A percentile compares a stretch with the other conserved stretches of the same genome.
phyloP scores from a whole-genome alignment of 23 tunicate species.

The Trididemnum miniatum region DNA sequence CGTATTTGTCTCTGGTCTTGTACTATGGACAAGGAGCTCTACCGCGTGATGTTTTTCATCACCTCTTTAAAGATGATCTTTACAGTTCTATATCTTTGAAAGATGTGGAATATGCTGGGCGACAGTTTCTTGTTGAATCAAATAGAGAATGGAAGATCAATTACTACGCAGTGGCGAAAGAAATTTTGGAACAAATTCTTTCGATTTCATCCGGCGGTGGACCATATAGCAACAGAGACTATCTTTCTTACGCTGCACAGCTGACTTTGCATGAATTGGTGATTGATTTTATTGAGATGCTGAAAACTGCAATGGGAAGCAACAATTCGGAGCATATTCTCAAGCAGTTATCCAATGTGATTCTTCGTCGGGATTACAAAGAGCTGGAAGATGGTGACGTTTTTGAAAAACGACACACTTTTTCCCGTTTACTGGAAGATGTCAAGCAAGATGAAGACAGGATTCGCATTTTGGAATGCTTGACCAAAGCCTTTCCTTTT shows the following conservation, averaged over 20 bases:
- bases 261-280: conserved; percentile 24
- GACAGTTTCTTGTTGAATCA: conserved; percentile 36
- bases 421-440: conserved; percentile 49
- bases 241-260: conserved; percentile 20
- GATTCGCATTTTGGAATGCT: conserved; percentile 7
- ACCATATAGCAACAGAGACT: neutral
- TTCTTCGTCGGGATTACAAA: conserved; percentile 49
- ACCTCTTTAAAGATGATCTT: neutral
- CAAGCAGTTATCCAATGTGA: conserved; percentile 21
- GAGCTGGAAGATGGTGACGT: conserved; percentile 52
- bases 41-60: conserved; percentile 7
- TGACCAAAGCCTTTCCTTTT: conserved; percentile 43
- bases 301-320: conserved; percentile 1
- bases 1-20: conserved; percentile 40
- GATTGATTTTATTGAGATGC: conserved; percentile 39
- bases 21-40: conserved; percentile 58
- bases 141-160: conserved; percentile 45
- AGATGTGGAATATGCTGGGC: conserved; percentile 32
- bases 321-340: conserved; percentile 3
- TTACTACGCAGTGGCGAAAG: conserved; percentile 57
- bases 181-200: conserved; percentile 54
- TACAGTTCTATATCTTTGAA: conserved; percentile 21
- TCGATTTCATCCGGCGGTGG: neutral
- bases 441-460: conserved; percentile 27
- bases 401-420: neutral